phyloP scores from a whole-genome alignment of 2,113 vertebrate genomes.

The Macheiramphus alcinus region DNA sequence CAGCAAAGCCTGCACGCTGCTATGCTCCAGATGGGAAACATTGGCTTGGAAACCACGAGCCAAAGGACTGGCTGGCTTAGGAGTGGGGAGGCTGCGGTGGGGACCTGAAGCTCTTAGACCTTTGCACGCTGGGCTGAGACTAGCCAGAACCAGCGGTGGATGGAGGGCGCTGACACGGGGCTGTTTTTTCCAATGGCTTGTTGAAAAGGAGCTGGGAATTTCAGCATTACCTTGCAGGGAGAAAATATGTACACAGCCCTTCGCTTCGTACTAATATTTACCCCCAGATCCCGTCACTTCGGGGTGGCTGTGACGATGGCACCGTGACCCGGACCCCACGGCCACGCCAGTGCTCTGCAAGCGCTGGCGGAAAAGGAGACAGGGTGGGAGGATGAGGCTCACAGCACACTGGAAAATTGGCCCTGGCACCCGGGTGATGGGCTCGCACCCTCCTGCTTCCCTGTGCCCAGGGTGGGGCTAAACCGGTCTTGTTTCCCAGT shows the following conservation, averaged over 20 bases:
- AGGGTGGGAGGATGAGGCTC: not conserved
- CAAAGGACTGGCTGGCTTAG: not conserved
- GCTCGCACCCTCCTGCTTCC: not conserved
- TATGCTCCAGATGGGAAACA: slow-evolving; percentile 1
- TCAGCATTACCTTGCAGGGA: slow-evolving; percentile 7
- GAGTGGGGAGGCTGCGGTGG: not conserved
- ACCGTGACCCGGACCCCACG: fast-evolving
- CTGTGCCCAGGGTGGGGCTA: fast-evolving
- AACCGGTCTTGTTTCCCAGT: not conserved
- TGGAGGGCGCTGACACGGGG: not conserved
- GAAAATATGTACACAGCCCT: slow-evolving; percentile 9
- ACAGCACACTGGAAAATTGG: fast-evolving
- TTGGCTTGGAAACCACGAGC: not conserved
- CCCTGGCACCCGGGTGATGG: not conserved
- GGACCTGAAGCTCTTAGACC: not conserved
- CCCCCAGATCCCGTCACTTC: not conserved
- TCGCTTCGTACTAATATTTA: not conserved
- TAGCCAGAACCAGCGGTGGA: not conserved
- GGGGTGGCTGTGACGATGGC: not conserved
- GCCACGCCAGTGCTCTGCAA: not conserved
- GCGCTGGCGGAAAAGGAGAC: not conserved
- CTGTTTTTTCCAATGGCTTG: not conserved
- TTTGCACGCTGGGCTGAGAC: not conserved
- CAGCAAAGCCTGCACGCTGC: not conserved
- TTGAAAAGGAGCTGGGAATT: not conserved